Percentiles rank a stretch among this genome's conserved stretches.
Evolutionary conservation across 2,888 invertebrate genomes (phyloP).

Genomic region (Pycnomerus fuliginosus): DNA sequence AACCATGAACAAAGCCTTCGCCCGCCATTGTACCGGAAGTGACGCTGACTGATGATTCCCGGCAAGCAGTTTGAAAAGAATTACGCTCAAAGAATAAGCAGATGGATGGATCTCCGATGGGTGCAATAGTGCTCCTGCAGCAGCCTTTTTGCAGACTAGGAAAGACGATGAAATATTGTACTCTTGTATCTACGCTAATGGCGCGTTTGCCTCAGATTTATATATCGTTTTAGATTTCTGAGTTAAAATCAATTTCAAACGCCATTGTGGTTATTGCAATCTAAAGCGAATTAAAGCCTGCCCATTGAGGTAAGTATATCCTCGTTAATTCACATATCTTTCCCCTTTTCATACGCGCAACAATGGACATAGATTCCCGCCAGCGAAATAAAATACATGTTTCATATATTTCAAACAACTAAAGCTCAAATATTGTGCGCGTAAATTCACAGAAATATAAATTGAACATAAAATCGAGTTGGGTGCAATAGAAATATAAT

Average conservation of each 20-base stretch:
- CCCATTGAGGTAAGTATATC: no score
- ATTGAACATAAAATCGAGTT: no score
- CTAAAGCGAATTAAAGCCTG: no score
- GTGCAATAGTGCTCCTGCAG: slow-evolving; percentile 42
- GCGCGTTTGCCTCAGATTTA: slow-evolving; percentile 42
- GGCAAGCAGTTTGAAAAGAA: slow-evolving; percentile 48
- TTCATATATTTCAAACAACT: no score
- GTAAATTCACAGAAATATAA: no score
- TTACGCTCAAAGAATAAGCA: slow-evolving; percentile 49
- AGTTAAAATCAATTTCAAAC: slow-evolving; percentile 20
- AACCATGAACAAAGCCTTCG: slow-evolving; percentile 45
- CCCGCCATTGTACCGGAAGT: slow-evolving; percentile 52
- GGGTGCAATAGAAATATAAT: slow-evolving; percentile 40
- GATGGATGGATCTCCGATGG: slow-evolving; percentile 49
- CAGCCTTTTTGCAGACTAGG: slow-evolving; percentile 36
- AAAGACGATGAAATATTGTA: slow-evolving; percentile 46
- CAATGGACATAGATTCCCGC: no score
- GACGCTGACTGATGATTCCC: slow-evolving; percentile 53
- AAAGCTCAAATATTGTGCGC: no score
- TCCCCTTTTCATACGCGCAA: no score
- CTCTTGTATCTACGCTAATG: slow-evolving; percentile 45
- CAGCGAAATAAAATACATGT: no score
- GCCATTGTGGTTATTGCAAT: slow-evolving; percentile 3
- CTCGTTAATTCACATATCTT: no score
- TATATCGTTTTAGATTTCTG: slow-evolving; percentile 24